Conservation (phyloP, 2,113 vertebrate genomes). For the Platysteira castanea region DNA sequence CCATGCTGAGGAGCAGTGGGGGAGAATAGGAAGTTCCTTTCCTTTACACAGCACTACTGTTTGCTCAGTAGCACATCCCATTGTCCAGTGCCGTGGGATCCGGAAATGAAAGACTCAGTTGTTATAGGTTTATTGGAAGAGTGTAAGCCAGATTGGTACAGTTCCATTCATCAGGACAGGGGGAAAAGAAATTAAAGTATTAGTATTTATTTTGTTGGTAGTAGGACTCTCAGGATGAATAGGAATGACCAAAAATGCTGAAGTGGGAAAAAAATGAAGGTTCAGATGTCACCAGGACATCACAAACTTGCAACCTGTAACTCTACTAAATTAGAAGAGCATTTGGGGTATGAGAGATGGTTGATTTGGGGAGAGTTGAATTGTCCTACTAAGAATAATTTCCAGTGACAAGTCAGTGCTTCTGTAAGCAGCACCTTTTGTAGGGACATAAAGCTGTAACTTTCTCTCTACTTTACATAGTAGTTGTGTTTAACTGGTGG, state of each 20-base stretch:
- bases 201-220: not conserved
- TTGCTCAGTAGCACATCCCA: not conserved
- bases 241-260: not conserved
- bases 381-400: not conserved
- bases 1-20: not conserved
- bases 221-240: not conserved
- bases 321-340: not conserved
- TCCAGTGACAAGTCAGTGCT: not conserved
- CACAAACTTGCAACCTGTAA: not conserved
- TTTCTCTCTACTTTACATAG: not conserved
- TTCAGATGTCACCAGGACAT: not conserved
- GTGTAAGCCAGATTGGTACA: not conserved
- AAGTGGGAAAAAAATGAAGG: not conserved
- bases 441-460: not conserved
- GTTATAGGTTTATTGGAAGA: not conserved
- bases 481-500: not conserved
- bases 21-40: not conserved
- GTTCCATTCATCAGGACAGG: not conserved
- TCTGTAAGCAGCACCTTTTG: not conserved
- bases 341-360: not conserved
- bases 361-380: not conserved
- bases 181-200: not conserved
- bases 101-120: constrained; percentile 3
- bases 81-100: not conserved
- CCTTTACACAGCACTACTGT: not conserved